These are phyloP conservation scores for Reticulitermes speratus DNA, from an alignment of 1,140 invertebrate genomes.

Conservation along the genomic window DNA sequence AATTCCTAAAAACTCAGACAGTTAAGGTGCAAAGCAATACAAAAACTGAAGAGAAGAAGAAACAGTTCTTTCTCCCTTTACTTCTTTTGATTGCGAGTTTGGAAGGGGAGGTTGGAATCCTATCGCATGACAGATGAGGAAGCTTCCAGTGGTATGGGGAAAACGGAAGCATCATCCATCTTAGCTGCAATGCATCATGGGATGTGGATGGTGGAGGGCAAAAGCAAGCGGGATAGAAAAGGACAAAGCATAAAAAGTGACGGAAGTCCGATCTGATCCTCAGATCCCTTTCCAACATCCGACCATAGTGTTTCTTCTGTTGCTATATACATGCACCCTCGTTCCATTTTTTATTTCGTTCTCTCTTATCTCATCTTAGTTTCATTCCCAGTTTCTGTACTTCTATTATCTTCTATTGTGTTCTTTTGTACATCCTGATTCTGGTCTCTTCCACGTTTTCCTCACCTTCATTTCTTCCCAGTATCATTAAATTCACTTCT, in stretches of 20 bases:
- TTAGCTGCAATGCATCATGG: conserved; percentile 18
- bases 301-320: conserved; percentile 18
- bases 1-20: neutral
- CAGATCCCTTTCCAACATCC: conserved; percentile 5
- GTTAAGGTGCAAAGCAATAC: neutral
- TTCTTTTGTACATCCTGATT: neutral
- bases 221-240: neutral
- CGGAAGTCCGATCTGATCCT: conserved; percentile 12
- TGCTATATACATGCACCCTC: neutral
- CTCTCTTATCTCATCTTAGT: conserved; percentile 6
- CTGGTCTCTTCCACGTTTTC: neutral
- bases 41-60: neutral
- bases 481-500: neutral
- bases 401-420: neutral
- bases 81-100: conserved; percentile 11
- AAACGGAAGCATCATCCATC: conserved; percentile 13
- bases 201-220: conserved; percentile 3
- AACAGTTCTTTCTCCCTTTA: neutral
- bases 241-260: neutral
- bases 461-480: neutral
- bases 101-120: neutral
- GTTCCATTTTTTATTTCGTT: neutral
- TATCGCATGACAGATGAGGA: conserved; percentile 10
- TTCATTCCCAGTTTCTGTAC: neutral
- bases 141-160: neutral